Evolutionary conservation across 2,888 invertebrate genomes (phyloP).

Genomic region (Campoplex nolae): DNA sequence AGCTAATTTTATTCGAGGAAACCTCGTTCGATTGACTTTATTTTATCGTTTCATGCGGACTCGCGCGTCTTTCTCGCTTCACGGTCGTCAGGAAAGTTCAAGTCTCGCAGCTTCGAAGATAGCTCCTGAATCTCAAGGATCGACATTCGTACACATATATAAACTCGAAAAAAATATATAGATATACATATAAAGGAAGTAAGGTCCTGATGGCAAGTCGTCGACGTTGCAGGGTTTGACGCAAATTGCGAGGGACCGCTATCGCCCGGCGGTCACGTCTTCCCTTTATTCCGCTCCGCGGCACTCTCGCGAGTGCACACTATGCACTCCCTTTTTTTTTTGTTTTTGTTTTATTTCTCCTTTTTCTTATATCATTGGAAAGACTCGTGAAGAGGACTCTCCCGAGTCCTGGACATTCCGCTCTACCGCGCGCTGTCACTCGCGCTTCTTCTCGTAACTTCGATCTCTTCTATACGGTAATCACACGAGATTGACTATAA

Average conservation of each 20-base stretch:
- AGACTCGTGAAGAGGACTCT: conserved; percentile 25
- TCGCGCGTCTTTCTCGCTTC: conserved; percentile 1
- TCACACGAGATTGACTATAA: conserved; percentile 17
- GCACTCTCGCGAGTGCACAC: conserved; percentile 59
- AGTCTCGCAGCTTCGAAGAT: conserved; percentile 23
- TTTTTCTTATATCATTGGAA: conserved; percentile 49
- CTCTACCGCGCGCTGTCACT: conserved; percentile 62
- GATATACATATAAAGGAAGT: conserved; percentile 35
- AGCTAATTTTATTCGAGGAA: background rate
- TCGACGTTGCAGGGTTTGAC: conserved; percentile 80
- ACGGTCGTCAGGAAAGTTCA: background rate
- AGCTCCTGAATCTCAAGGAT: conserved; percentile 21
- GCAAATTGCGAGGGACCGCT: conserved; percentile 81
- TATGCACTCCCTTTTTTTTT: conserved; percentile 1
- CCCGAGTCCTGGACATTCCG: conserved; percentile 58
- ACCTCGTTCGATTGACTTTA: background rate
- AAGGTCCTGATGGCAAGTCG: conserved; percentile 63
- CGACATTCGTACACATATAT: background rate
- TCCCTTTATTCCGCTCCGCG: conserved; percentile 76
- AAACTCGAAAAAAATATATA: background rate
- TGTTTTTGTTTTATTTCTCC: background rate
- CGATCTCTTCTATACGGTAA: conserved; percentile 24
- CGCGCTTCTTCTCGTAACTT: conserved; percentile 33
- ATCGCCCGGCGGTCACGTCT: conserved; percentile 78
- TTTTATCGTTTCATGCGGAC: background rate